Evolutionary conservation across 2,888 invertebrate species (phyloP).

Genomic region (Oeneis ivallda): DNA sequence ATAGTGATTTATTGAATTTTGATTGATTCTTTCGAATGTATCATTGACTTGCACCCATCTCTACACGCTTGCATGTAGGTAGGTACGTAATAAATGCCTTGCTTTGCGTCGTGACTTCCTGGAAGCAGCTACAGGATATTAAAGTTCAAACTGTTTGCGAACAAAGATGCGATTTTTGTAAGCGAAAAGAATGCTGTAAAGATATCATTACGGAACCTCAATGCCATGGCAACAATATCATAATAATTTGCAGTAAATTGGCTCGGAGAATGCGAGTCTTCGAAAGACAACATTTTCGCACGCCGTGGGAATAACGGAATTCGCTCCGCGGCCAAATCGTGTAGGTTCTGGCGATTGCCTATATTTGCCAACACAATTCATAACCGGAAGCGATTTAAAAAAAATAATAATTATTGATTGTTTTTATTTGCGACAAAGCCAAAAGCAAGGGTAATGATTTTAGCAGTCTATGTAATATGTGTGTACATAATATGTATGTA

Average conservation of each 20-base stretch:
- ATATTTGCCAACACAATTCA: slow-evolving; percentile 13
- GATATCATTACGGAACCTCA: slow-evolving; percentile 23
- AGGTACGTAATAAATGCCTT: too few relatives aligned
- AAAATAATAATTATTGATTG: neutral
- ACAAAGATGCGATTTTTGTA: neutral
- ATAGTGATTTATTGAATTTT: too few relatives aligned
- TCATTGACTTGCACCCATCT: too few relatives aligned
- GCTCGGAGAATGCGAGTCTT: slow-evolving; percentile 41
- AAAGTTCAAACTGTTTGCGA: neutral
- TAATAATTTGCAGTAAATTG: slow-evolving; percentile 38
- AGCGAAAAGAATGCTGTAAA: neutral
- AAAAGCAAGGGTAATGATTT: too few relatives aligned
- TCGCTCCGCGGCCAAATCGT: slow-evolving; percentile 64
- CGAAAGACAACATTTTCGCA: slow-evolving; percentile 58
- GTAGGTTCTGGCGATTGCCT: slow-evolving; percentile 62
- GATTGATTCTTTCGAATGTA: too few relatives aligned
- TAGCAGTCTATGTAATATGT: too few relatives aligned
- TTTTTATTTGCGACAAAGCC: too few relatives aligned
- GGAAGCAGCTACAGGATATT: neutral
- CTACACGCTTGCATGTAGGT: too few relatives aligned
- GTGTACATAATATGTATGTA: too few relatives aligned
- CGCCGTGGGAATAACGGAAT: slow-evolving; percentile 76
- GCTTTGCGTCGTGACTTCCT: neutral
- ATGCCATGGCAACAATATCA: slow-evolving; percentile 19
- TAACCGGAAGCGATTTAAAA: slow-evolving; percentile 9